Conservation (phyloP, 2,888 invertebrate species). For the Hetaerina titia region DNA sequence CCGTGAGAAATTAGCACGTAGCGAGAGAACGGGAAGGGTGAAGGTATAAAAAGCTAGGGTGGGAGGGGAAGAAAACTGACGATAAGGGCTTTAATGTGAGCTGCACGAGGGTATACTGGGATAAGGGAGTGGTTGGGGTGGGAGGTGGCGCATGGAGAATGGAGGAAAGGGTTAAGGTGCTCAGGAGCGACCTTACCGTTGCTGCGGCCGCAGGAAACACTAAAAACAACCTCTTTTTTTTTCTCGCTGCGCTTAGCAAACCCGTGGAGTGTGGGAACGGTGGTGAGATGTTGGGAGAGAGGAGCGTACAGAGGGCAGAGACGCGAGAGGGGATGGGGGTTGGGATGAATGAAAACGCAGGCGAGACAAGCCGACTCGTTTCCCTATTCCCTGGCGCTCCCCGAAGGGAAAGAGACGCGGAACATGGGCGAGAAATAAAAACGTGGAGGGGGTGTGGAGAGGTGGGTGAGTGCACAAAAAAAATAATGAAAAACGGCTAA, state of each 20-base stretch:
- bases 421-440: background rate
- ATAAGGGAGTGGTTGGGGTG: background rate
- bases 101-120: background rate
- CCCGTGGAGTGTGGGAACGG: background rate
- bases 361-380: conserved; percentile 36
- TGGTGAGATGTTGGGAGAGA: background rate
- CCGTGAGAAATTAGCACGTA: conserved; percentile 61
- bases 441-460: background rate
- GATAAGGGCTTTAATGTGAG: conserved; percentile 32
- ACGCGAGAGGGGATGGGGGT: background rate
- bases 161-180: background rate
- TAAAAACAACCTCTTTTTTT: conserved; percentile 10
- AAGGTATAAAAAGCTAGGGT: background rate
- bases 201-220: conserved; percentile 18
- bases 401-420: background rate
- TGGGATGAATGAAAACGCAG: conserved; percentile 1
- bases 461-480: background rate
- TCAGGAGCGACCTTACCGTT: background rate
- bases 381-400: background rate
- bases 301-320: background rate
- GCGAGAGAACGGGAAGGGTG: background rate
- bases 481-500: background rate
- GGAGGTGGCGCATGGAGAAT: background rate
- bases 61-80: conserved; percentile 20
- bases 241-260: conserved; percentile 2